A percentile compares a stretch with the other conserved stretches of the same genome.
phyloP scores from a whole-genome alignment of 2,113 vertebrate genomes.

The Sylvilagus bachmani region DNA sequence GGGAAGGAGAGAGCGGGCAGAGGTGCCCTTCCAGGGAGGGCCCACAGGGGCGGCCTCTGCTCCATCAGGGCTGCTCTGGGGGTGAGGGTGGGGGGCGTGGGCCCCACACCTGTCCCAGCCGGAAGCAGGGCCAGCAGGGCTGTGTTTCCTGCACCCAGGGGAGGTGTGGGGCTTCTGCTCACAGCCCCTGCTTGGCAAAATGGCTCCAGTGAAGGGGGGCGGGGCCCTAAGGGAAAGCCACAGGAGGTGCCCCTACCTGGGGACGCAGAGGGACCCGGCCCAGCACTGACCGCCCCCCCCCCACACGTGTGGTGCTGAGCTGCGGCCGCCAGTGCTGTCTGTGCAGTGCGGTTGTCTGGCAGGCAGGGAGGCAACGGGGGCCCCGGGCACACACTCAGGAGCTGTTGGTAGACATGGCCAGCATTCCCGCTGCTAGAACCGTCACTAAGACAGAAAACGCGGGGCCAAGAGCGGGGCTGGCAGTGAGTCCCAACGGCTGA shows the following conservation, averaged over 20 bases:
- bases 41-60: not conserved
- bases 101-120: not conserved
- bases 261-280: not conserved
- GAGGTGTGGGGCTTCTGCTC: not conserved
- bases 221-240: not conserved
- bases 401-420: not conserved
- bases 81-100: too few species aligned
- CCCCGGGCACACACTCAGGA: not conserved
- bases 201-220: not conserved
- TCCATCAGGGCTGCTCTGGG: not conserved
- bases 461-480: not conserved
- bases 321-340: fast-evolving
- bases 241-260: not conserved
- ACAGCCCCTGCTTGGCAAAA: not conserved
- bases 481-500: not conserved
- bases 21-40: not conserved
- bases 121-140: not conserved
- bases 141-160: not conserved
- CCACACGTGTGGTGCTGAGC: not conserved
- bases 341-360: not conserved
- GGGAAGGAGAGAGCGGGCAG: not conserved
- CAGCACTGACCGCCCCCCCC: not conserved
- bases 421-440: not conserved
- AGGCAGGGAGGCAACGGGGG: not conserved
- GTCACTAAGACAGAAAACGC: not conserved